Evolutionary conservation across 2,888 invertebrate species (phyloP), one percentile per base, ranked within the genome.

Genomic region (Napeogenes inachia): DNA sequence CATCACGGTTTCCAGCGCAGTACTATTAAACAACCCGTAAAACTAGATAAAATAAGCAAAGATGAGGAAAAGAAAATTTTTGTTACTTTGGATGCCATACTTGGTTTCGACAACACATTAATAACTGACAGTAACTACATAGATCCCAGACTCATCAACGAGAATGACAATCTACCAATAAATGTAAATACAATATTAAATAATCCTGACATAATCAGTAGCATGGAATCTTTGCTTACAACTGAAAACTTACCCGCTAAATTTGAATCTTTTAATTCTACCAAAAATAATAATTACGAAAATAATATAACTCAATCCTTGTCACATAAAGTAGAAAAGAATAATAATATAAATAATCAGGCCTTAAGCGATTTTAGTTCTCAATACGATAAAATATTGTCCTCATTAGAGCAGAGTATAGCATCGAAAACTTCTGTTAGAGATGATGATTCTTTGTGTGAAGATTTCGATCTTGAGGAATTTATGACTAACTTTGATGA

Each of bases 401-500:
- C 88, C 66, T 87, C 91, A 50, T 77, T 91, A 73, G 91, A 91
- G 71, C 87, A 89, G 77, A 88, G 88, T 68, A 83, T 89, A 74
- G 80, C 84, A 59, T 90, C 89, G 45, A 89, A 91, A 75, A 80
- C 84, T 68, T 87, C 90, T 3, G 79, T 82, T 33, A 85, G 87
- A 76, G 91, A 91, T 66, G 89, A 91, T 60, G 89, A 91, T 71
- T 89, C 91, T 71, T 82, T 93, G 38, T 92, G 92, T 70, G 92
- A 92, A 77, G 93, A 93, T 76, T 93, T 94, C 69, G 90, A 90
- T 77, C 82, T 90, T 67, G 94, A 94, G 75, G 94, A 94, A 80
- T 92, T 94, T 74, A 92, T 94, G 84, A 92, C 92, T 70, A 92
- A 93, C 67, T 93, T 94, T 76, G 93, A 94, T 70, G 93, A 94